These are phyloP conservation scores for Opisthocomus hoazin DNA, from an alignment of 2,113 vertebrate species.

Conservation along the genomic window DNA sequence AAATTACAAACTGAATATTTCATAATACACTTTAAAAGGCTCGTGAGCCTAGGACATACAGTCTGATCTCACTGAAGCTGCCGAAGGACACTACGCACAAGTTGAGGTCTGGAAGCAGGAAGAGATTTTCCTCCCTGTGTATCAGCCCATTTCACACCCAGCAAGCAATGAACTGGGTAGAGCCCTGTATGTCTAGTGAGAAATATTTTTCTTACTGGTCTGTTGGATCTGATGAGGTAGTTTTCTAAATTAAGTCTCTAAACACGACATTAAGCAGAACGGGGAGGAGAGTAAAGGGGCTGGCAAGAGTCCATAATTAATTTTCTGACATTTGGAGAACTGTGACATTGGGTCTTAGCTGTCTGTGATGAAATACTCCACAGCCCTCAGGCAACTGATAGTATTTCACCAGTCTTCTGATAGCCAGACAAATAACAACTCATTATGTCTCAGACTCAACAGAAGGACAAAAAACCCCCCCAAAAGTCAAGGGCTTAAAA, in stretches of 20 bases:
- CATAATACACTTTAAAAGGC: fast-evolving
- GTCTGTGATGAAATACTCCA: neutral
- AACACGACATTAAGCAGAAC: conserved; percentile 11
- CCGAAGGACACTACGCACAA: neutral
- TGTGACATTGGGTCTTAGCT: conserved; percentile 31
- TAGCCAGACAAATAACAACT: conserved; percentile 1
- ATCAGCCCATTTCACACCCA: neutral
- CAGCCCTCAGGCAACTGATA: neutral
- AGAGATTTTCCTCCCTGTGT: neutral
- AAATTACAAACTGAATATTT: neutral
- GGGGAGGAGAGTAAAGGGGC: neutral
- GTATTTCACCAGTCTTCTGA: conserved; percentile 3
- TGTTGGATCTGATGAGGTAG: neutral
- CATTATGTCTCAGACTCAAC: neutral
- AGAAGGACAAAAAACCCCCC: neutral
- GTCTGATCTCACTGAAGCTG: neutral
- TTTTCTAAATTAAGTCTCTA: conserved; percentile 15
- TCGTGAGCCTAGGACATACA: neutral
- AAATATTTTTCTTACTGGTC: neutral
- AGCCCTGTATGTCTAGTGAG: neutral
- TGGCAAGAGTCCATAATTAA: conserved; percentile 28
- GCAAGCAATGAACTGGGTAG: neutral
- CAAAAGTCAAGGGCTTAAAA: neutral
- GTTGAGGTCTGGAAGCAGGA: neutral
- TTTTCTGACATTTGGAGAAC: conserved; percentile 52